Percentiles rank a stretch among this genome's conserved stretches.
phyloP scores from a whole-genome alignment of 2,888 invertebrate genomes.

The Leucophora obtusa region DNA sequence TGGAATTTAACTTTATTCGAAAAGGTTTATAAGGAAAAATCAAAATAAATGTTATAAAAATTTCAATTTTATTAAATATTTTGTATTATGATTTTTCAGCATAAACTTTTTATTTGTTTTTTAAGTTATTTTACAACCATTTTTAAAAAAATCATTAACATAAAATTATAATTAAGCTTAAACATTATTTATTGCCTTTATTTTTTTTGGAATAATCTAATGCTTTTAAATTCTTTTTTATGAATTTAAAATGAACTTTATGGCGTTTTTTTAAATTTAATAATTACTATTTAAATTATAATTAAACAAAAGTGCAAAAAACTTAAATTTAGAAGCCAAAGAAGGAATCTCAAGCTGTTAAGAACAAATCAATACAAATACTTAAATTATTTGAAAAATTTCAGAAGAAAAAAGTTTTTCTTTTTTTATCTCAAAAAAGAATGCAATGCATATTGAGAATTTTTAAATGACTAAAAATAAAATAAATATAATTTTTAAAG shows the following conservation, averaged over 20 bases:
- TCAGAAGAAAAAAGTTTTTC: no score
- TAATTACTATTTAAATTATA: not conserved
- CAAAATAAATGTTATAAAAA: conserved; percentile 67
- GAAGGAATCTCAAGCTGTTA: no score
- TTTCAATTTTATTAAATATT: conserved; percentile 68
- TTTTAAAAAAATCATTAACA: conserved; percentile 39
- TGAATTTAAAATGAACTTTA: not conserved
- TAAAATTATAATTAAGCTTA: conserved; percentile 49
- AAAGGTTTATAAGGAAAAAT: conserved; percentile 34
- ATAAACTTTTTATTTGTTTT: conserved; percentile 41
- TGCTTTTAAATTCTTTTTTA: conserved; percentile 16
- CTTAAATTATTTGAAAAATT: no score
- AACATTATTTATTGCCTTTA: conserved; percentile 60
- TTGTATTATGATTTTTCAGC: conserved; percentile 65
- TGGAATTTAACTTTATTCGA: conserved; percentile 63
- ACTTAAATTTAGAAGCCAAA: no score
- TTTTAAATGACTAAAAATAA: no score
- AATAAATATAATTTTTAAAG: no score
- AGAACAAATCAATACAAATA: no score
- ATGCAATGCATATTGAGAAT: no score
- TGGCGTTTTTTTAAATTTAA: not conserved
- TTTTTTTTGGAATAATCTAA: conserved; percentile 20
- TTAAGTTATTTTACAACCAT: conserved; percentile 57
- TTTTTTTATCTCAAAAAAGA: no score
- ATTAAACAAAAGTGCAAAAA: no score